Conservation (phyloP, 1,140 invertebrate species). For the Macrosteles quadrilineatus region DNA sequence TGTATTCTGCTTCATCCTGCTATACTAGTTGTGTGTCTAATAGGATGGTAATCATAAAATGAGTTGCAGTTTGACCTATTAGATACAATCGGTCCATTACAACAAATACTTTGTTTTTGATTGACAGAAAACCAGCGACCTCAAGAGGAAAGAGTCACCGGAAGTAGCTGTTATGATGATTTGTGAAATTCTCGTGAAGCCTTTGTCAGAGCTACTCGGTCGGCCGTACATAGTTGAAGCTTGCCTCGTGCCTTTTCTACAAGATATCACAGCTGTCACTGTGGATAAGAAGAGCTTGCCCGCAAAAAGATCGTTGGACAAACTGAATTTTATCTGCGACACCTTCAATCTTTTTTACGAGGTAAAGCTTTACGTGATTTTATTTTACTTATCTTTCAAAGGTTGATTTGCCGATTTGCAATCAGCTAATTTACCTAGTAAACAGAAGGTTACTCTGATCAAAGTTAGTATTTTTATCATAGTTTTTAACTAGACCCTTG, state of each 20-base stretch:
- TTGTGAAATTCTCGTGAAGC: constrained; percentile 55
- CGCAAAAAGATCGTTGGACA: neutral
- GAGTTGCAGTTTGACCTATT: no score
- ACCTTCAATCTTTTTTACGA: constrained; percentile 65
- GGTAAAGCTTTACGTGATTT: constrained; percentile 33
- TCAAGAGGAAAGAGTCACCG: neutral
- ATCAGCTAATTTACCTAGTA: neutral
- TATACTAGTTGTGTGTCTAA: no score
- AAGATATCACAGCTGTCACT: constrained; percentile 45
- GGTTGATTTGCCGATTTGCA: neutral
- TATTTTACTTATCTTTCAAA: neutral
- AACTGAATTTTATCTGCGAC: constrained; percentile 56
- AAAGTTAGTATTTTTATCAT: neutral
- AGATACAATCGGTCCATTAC: no score
- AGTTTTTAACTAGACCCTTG: no score
- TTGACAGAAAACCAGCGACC: neutral
- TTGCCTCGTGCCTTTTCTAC: constrained; percentile 55
- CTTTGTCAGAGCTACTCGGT: constrained; percentile 57
- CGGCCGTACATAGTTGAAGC: constrained; percentile 59
- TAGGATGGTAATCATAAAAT: no score
- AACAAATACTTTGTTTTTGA: no score
- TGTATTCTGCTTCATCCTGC: no score
- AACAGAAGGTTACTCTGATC: neutral
- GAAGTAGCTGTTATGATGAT: constrained; percentile 52
- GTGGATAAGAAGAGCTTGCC: constrained; percentile 18